Base-by-base conservation (phyloP, 2,888 invertebrate genomes). In the Drosophila melanocephala region DNA sequence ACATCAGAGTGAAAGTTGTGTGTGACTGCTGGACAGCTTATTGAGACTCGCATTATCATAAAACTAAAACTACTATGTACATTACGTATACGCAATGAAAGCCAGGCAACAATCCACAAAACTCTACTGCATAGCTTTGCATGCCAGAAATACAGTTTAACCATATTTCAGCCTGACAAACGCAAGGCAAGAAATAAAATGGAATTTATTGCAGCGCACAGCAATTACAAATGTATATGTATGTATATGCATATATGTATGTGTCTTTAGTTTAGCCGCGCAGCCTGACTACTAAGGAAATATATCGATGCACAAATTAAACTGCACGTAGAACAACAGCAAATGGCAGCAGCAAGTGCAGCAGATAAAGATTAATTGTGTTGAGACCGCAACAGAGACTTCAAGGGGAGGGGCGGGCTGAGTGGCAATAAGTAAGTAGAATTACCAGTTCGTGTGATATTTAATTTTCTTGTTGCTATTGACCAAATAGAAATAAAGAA, bases 271-370 rank as follows among this genome's bases (percentile, higher is more conserved):
- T 62, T 47, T 67, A 26, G 64, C 72, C 67, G 75, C 77, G 60
- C 72, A 53, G 77, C 68, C 78, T 83, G 85, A 87, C 89, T 87
- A 78, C 85, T 78, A 69, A 75, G 89, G 83, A 82, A 89, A 87
- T 90, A 84, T 90, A 90, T 91, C 85, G 90, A 87, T 79, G 91
- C 85, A 87, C 89, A 88, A 88, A 90, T 88, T 87, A 88, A 88
- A 91, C 89, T 90, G 79, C 89, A 89, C 81, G 73, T 79, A 76
- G 70, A 65, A 70, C 60, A 67, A 72, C 58, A 65, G 55, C 52
- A 56, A 66, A 64, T 42, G 39, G 59, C n/a, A 39, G 62, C 32
- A 42, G 61, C 35, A 60, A 53, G 42, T 51, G 47, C 57, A 52
- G 51, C 76, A 57, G 69, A 57, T 47, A 77, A 77, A 81, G 72